Percentiles rank a stretch among this genome's conserved stretches.
Evolutionary conservation across 2,888 invertebrate genomes (phyloP).

Genomic region (Morpho helenor): DNA sequence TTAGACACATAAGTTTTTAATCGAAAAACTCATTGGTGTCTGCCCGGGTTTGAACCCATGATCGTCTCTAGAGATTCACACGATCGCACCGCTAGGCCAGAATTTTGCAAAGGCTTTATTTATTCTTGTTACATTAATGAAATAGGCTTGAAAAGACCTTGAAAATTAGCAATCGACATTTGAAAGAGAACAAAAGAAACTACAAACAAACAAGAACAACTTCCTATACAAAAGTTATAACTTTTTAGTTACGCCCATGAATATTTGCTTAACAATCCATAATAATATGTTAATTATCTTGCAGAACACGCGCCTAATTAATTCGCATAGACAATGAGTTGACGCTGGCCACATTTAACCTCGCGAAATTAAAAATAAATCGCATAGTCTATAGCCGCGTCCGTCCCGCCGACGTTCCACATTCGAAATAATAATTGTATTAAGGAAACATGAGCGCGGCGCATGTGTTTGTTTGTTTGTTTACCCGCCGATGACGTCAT

Average conservation of each 20-base stretch:
- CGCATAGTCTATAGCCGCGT: slow-evolving; percentile 38
- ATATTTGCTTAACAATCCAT: slow-evolving; percentile 2
- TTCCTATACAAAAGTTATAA: not conserved
- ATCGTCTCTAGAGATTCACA: no score
- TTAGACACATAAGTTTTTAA: no score
- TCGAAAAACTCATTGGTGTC: no score
- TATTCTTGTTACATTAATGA: not conserved
- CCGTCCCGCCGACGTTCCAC: slow-evolving; percentile 63
- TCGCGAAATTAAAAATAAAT: slow-evolving; percentile 50
- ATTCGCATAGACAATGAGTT: slow-evolving; percentile 41
- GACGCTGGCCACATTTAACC: slow-evolving; percentile 20
- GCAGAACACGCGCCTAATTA: slow-evolving; percentile 32
- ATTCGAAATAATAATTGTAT: slow-evolving; percentile 80
- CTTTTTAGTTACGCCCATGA: not conserved
- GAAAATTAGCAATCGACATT: no score
- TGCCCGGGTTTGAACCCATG: no score
- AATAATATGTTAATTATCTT: slow-evolving; percentile 10
- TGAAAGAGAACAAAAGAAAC: no score
- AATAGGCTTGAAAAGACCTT: not conserved
- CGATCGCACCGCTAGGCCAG: no score
- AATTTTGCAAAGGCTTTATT: no score
- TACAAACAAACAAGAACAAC: not conserved
- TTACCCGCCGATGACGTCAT: slow-evolving; percentile 79
- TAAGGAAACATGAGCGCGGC: slow-evolving; percentile 79
- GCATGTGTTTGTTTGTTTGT: slow-evolving; percentile 81